phyloP scores from a whole-genome alignment of 2,113 vertebrate genomes.

The Mobula birostris region DNA sequence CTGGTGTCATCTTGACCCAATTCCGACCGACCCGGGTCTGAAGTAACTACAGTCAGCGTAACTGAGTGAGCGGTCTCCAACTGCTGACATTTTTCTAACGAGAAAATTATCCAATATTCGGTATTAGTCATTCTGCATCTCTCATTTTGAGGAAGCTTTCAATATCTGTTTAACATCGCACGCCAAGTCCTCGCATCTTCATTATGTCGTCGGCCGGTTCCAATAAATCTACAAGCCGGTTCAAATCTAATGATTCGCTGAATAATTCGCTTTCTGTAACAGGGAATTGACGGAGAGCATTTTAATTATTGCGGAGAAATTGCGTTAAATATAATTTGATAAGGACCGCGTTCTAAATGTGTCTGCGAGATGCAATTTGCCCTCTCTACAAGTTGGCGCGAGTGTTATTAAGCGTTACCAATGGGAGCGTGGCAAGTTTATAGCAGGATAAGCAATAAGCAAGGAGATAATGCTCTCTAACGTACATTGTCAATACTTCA shows the following conservation, averaged over 20 bases:
- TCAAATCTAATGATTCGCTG: not conserved
- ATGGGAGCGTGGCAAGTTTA: not conserved
- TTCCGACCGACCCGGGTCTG: too few species aligned
- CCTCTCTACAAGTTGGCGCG: not conserved
- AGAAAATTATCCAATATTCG: not conserved
- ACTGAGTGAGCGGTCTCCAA: too few species aligned
- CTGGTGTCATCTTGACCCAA: too few species aligned
- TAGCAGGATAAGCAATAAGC: too few species aligned
- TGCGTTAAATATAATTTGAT: slow-evolving; percentile 30
- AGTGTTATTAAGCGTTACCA: not conserved
- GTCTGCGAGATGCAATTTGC: not conserved
- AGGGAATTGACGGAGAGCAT: not conserved
- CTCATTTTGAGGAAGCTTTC: not conserved
- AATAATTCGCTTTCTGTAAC: not conserved
- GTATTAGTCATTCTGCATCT: not conserved
- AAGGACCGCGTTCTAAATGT: not conserved
- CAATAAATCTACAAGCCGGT: not conserved
- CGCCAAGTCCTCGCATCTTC: not conserved
- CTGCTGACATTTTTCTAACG: not conserved
- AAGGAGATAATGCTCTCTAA: not conserved
- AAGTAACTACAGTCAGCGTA: too few species aligned
- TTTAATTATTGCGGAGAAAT: not conserved
- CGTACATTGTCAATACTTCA: not conserved
- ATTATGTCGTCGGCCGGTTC: not conserved
- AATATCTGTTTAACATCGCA: not conserved